These are phyloP conservation scores for Menura novaehollandiae DNA, from an alignment of 2,113 vertebrate genomes.

Conservation along the genomic window DNA sequence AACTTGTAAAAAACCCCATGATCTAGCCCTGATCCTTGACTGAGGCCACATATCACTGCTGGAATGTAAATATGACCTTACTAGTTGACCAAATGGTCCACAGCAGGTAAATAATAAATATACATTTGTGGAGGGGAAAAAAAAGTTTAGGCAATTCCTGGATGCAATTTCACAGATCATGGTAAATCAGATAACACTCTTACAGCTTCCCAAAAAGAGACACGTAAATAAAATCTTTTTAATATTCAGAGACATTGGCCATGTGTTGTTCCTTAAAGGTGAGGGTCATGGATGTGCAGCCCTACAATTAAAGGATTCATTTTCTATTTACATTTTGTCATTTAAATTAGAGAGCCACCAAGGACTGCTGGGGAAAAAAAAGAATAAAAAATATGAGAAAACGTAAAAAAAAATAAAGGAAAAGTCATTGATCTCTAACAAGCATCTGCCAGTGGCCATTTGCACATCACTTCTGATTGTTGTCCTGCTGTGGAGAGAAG, in stretches of 20 bases:
- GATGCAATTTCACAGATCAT: not conserved
- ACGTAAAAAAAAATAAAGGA: not conserved
- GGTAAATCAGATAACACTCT: not conserved
- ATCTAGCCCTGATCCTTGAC: not conserved
- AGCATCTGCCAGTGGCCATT: slow-evolving; percentile 21
- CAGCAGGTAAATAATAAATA: not conserved
- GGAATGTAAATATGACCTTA: not conserved
- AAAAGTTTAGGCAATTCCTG: not conserved
- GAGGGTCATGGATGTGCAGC: not conserved
- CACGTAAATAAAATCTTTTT: not conserved
- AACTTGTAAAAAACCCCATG: not conserved
- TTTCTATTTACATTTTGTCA: not conserved
- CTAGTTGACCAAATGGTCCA: not conserved
- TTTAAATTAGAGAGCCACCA: not conserved
- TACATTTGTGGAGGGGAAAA: not conserved
- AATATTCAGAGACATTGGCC: not conserved
- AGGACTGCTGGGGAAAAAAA: not conserved
- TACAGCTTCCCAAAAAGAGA: not conserved
- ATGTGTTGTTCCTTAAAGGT: not conserved
- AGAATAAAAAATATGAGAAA: not conserved
- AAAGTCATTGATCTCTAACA: not conserved
- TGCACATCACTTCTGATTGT: not conserved
- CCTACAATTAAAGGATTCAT: not conserved
- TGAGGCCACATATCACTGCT: not conserved
- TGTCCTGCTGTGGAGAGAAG: not conserved